phyloP scores from a whole-genome alignment of 1,140 invertebrate species.

The Drosophila quadrilineata region DNA sequence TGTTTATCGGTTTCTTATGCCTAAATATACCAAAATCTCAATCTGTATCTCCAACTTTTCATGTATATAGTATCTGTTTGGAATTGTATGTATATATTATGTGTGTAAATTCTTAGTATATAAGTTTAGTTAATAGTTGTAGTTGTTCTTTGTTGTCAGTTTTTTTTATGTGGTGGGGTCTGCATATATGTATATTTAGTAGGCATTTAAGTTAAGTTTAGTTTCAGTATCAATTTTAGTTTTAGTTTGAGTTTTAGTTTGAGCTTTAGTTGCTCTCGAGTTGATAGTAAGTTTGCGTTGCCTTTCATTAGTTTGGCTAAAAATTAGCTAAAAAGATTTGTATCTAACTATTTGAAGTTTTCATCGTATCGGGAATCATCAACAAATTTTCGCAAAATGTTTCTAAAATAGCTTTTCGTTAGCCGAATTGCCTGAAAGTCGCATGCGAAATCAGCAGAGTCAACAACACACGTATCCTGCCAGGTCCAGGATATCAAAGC shows the following conservation, averaged over 20 bases:
- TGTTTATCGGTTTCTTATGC: slow-evolving; percentile 55
- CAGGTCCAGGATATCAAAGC: not conserved
- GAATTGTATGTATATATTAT: slow-evolving; percentile 32
- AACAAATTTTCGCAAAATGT: slow-evolving; percentile 28
- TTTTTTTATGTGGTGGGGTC: slow-evolving; percentile 45
- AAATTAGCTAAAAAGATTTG: slow-evolving; percentile 46
- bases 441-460: slow-evolving; percentile 49
- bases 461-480: slow-evolving; percentile 12
- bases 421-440: slow-evolving; percentile 58
- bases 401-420: slow-evolving; percentile 41
- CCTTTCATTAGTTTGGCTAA: slow-evolving; percentile 22
- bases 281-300: slow-evolving; percentile 29
- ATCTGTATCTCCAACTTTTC: slow-evolving; percentile 40
- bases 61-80: slow-evolving; percentile 40
- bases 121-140: slow-evolving; percentile 31
- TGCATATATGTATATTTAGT: too few species aligned
- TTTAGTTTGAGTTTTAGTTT: slow-evolving; percentile 11
- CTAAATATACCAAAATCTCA: slow-evolving; percentile 43
- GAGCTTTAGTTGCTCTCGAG: slow-evolving; percentile 23
- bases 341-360: slow-evolving; percentile 42
- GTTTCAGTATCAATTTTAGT: slow-evolving; percentile 26
- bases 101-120: slow-evolving; percentile 25
- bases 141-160: slow-evolving; percentile 28
- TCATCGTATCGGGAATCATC: slow-evolving; percentile 8
- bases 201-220: slow-evolving; percentile 11